These are phyloP conservation scores for Thalassoma bifasciatum DNA, from an alignment of 2,113 vertebrate species.

Conservation along the genomic window DNA sequence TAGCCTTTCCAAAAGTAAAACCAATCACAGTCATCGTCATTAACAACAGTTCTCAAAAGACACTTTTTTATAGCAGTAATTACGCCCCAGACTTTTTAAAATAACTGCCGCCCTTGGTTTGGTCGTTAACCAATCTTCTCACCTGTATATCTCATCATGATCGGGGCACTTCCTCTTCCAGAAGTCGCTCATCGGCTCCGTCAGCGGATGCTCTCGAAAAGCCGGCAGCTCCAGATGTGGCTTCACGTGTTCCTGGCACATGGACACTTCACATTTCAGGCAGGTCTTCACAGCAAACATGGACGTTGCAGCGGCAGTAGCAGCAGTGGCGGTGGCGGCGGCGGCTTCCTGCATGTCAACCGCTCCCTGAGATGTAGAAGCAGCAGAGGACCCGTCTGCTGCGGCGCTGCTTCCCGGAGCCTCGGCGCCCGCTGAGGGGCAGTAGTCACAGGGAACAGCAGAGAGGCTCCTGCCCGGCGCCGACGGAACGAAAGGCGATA, in stretches of 20 bases:
- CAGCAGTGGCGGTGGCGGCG: neutral
- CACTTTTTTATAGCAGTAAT: too few relatives aligned
- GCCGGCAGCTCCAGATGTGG: constrained; percentile 81
- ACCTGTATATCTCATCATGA: constrained; percentile 80
- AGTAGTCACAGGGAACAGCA: constrained; percentile 78
- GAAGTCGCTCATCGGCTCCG: constrained; percentile 76
- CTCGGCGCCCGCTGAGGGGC: constrained; percentile 29
- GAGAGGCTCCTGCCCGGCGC: neutral
- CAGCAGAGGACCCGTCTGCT: neutral
- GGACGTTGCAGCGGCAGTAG: accelerated
- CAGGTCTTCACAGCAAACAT: constrained; percentile 79
- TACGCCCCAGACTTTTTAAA: too few relatives aligned
- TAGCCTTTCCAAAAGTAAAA: too few relatives aligned
- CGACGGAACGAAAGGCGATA: neutral
- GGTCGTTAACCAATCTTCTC: too few relatives aligned
- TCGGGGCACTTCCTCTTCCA: constrained; percentile 78
- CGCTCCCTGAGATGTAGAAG: constrained; percentile 12
- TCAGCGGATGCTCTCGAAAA: constrained; percentile 80
- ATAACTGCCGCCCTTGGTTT: too few relatives aligned
- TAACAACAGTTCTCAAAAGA: too few relatives aligned
- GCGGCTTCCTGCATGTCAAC: neutral
- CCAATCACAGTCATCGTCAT: too few relatives aligned
- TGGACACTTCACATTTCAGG: constrained; percentile 84
- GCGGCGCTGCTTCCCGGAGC: neutral
- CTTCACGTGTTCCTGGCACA: constrained; percentile 81